Evolutionary conservation across 2,797 vertebrate genomes (phyloP), one percentile per base, ranked within the genome.

Genomic region (Aldrovandia affinis): DNA sequence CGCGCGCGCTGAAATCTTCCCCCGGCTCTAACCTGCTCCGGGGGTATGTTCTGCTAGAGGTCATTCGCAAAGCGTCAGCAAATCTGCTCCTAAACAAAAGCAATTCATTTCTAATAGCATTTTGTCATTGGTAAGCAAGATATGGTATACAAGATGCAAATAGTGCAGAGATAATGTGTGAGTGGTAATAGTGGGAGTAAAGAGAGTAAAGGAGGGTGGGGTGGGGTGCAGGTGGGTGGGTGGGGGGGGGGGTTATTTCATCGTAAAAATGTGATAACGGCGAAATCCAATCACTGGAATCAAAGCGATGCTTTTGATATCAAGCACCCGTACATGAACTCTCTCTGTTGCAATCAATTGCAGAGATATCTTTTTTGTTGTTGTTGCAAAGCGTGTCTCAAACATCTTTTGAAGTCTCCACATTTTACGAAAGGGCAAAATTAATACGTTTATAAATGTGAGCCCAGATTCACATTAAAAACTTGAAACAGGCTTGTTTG

Each of bases 1-100:
- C n/a, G n/a, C 12, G 82, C 87, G 91, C 89, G 93, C 90, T 81
- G 83, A 78, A 84, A 86, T 89, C 88, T 85, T 92, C 88, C 83
- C 85, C 79, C 83, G 25, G 88, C 82, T 85, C 28, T 78, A 22
- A 78, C 83, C 5, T 77, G 52, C 84, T 89, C 88, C n/a, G 42
- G 88, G 85, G 79, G 85, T 47, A 42, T 47, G 10, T 77, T 47
- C 86, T 86, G 82, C 84, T 82, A 68, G 75, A 86, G 84, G 80
- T 89, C 85, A 77, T 87, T 86, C 78, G 89, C 86, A 89, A 83
- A 91, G 83, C 39, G 92, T 89, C 87, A 88, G 88, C 89, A 92
- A 91, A 93, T 90, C 89, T 92, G 90, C 88, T 86, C 84, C 88
- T 86, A 92, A 94, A 93, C 91, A 92, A 94, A 93, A 92, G 88